phyloP scores from a whole-genome alignment of 2,113 vertebrate species.

The Myanophis thanlyinensis region DNA sequence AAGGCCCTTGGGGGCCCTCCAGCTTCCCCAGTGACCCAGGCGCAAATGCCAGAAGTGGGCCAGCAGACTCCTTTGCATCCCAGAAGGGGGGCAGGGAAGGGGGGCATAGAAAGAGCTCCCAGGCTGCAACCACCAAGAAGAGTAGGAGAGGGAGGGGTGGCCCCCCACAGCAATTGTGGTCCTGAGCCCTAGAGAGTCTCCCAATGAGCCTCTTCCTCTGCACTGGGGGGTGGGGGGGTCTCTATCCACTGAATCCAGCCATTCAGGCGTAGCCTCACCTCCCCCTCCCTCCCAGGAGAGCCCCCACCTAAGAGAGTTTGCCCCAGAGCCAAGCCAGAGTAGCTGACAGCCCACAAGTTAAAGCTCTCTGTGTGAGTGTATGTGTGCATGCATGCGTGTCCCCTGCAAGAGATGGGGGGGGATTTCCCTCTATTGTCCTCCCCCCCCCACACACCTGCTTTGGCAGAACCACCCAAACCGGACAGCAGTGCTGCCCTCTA shows the following conservation, averaged over 20 bases:
- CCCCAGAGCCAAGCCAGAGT: too few relatives aligned
- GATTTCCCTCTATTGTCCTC: neutral
- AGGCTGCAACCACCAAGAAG: neutral
- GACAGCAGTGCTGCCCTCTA: neutral
- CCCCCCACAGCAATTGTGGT: neutral
- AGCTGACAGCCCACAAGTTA: too few relatives aligned
- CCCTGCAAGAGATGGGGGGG: neutral
- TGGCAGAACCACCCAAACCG: neutral
- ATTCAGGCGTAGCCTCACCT: neutral
- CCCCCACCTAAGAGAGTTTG: too few relatives aligned
- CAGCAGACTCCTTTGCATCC: neutral
- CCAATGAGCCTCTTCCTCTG: too few relatives aligned
- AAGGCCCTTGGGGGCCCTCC: too few relatives aligned
- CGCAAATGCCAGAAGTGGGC: too few relatives aligned
- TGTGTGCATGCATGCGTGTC: too few relatives aligned
- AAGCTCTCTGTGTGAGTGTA: neutral
- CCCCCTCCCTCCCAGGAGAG: neutral
- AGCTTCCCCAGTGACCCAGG: too few relatives aligned
- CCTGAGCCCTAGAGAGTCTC: neutral
- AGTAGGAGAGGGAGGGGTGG: neutral
- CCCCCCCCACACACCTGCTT: neutral
- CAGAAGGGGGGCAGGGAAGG: neutral
- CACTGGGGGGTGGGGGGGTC: too few relatives aligned
- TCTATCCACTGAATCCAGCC: neutral
- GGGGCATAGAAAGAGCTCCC: neutral